Percentiles rank a stretch among this genome's conserved stretches.
phyloP scores from a whole-genome alignment of 1,140 invertebrate species.

The Protaetia brevitarsis region DNA sequence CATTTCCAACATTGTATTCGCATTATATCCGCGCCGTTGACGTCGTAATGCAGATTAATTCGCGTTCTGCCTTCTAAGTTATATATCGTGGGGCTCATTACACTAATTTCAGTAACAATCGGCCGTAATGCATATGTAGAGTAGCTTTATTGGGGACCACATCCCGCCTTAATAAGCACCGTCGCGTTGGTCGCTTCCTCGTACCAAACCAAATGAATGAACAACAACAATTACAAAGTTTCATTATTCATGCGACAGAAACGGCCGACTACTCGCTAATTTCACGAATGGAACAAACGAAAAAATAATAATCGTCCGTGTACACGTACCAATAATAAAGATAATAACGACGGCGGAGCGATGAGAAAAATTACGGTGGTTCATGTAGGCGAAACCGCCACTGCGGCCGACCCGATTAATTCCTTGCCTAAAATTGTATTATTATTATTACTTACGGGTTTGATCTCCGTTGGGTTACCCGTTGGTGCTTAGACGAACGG shows the following conservation, averaged over 20 bases:
- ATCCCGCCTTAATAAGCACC: slow-evolving; percentile 39
- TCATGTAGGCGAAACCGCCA: neutral
- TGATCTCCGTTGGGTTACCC: neutral
- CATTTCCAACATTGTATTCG: neutral
- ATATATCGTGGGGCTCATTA: slow-evolving; percentile 33
- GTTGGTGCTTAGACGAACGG: no score
- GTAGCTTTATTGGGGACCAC: slow-evolving; percentile 37
- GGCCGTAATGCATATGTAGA: slow-evolving; percentile 35
- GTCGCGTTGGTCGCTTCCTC: slow-evolving; percentile 33
- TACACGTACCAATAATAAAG: slow-evolving; percentile 1
- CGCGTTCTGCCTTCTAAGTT: slow-evolving; percentile 21
- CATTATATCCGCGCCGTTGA: neutral
- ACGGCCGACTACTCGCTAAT: neutral
- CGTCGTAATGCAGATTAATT: slow-evolving; percentile 20
- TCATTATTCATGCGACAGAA: slow-evolving; percentile 34
- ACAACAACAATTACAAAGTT: slow-evolving; percentile 29
- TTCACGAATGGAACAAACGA: slow-evolving; percentile 16
- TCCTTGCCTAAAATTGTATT: no score
- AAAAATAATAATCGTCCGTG: slow-evolving; percentile 9
- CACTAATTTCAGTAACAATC: slow-evolving; percentile 36
- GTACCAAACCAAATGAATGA: slow-evolving; percentile 35
- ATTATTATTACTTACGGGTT: no score
- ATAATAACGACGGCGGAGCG: neutral
- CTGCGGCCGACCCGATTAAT: no score
- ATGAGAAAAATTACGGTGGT: neutral